Conservation (phyloP, 2,888 invertebrate genomes). For the Oscheius myriophilus region DNA sequence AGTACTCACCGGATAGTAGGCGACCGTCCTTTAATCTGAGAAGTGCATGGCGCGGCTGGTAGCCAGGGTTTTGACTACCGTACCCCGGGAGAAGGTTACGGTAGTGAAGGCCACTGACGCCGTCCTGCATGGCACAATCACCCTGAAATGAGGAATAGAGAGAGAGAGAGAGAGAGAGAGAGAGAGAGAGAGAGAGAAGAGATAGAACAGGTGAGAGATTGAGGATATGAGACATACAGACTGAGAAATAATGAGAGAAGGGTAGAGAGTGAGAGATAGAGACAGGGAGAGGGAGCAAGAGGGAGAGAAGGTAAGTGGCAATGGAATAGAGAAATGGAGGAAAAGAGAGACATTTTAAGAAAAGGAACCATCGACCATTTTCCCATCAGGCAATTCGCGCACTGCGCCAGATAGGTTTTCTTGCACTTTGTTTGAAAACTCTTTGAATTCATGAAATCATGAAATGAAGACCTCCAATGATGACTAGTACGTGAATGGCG, state of each 20-base stretch:
- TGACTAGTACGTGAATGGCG: too few relatives aligned
- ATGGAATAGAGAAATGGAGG: too few relatives aligned
- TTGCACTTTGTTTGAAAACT: too few relatives aligned
- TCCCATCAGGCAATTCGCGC: too few relatives aligned
- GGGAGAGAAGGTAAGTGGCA: conserved; percentile 1
- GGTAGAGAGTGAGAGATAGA: conserved; percentile 19
- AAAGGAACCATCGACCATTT: too few relatives aligned
- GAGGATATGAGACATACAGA: neutral
- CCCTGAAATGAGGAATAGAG: conserved; percentile 13
- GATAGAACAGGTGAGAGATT: conserved; percentile 8
- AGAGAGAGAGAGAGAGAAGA: conserved; percentile 1
- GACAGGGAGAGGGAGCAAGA: conserved; percentile 9
- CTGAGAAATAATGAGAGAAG: neutral
- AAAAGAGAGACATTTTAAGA: too few relatives aligned
- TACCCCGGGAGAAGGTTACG: conserved; percentile 36
- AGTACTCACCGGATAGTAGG: conserved; percentile 39
- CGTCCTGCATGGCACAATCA: conserved; percentile 34
- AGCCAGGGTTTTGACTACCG: conserved; percentile 41
- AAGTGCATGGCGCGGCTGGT: conserved; percentile 42
- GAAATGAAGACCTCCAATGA: too few relatives aligned
- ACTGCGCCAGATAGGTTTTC: too few relatives aligned
- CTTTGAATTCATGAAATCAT: too few relatives aligned
- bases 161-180: conserved; percentile 14
- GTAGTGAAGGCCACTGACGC: conserved; percentile 8
- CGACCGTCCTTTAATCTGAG: conserved; percentile 46